phyloP scores from a whole-genome alignment of 2,888 invertebrate genomes.

The Orgyia antiqua region DNA sequence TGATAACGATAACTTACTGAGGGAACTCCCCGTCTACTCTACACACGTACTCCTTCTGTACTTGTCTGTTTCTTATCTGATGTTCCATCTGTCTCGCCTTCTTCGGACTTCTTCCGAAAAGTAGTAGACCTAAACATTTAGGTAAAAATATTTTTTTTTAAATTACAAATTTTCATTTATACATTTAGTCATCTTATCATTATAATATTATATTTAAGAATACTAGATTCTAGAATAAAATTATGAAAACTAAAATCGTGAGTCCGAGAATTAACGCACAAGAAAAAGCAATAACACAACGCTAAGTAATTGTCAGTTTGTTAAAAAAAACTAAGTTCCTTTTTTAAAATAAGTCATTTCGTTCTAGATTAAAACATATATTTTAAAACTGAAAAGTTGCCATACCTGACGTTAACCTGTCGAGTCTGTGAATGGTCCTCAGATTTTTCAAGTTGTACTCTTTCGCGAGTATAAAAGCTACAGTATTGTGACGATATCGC shows the following conservation, averaged over 20 bases:
- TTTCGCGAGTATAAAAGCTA: conserved; percentile 96
- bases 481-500: conserved; percentile 97
- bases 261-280: too few species aligned
- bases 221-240: too few species aligned
- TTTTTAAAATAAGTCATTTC: too few species aligned
- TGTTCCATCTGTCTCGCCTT: conserved; percentile 97
- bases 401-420: conserved; percentile 97
- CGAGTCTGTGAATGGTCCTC: conserved; percentile 95
- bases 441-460: conserved; percentile 96
- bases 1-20: conserved; percentile 86
- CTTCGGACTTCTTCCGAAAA: conserved; percentile 95
- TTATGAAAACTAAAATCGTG: too few species aligned
- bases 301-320: too few species aligned
- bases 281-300: too few species aligned
- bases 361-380: too few species aligned
- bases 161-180: too few species aligned
- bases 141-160: background rate
- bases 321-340: too few species aligned
- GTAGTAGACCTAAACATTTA: conserved; percentile 81
- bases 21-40: conserved; percentile 96
- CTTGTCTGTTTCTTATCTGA: conserved; percentile 93
- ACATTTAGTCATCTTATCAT: too few species aligned
- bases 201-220: too few species aligned
- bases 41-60: conserved; percentile 97
- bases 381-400: too few species aligned